phyloP scores from a whole-genome alignment of 2,888 invertebrate species.

The Barypeithes pellucidus region DNA sequence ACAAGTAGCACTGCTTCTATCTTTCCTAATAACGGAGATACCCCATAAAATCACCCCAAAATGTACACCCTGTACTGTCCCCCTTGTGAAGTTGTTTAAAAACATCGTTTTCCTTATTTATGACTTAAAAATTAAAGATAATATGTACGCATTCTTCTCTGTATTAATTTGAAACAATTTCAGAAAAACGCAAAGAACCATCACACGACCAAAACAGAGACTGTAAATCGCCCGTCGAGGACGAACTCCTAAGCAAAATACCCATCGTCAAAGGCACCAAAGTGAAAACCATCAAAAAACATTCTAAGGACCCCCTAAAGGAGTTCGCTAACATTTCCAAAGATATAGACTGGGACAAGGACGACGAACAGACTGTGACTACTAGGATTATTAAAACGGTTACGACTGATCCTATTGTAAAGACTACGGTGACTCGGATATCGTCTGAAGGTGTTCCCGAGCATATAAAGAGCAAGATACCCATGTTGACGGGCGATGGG shows the following conservation, averaged over 20 bases:
- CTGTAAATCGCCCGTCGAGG: constrained; percentile 57
- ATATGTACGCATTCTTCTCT: too few species aligned
- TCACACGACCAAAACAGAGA: background rate
- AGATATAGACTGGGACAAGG: constrained; percentile 70
- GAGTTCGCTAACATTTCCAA: constrained; percentile 69
- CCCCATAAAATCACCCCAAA: too few species aligned
- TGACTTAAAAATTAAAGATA: too few species aligned
- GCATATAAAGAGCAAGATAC: constrained; percentile 62
- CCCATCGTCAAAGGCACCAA: constrained; percentile 69
- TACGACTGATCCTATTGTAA: constrained; percentile 64
- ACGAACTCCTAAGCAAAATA: constrained; percentile 67
- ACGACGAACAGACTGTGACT: constrained; percentile 58
- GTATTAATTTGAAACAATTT: constrained; percentile 8
- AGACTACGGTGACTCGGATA: constrained; percentile 67
- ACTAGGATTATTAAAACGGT: constrained; percentile 57
- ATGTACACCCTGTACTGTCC: too few species aligned
- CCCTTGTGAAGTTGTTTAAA: too few species aligned
- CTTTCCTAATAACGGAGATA: too few species aligned
- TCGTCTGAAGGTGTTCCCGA: constrained; percentile 56
- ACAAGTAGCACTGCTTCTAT: too few species aligned
- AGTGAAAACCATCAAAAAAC: constrained; percentile 72
- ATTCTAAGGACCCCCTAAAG: constrained; percentile 71
- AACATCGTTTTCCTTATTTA: too few species aligned
- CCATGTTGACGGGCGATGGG: constrained; percentile 54
- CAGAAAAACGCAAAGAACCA: constrained; percentile 16